A percentile compares a stretch with the other conserved stretches of the same genome.
Evolutionary conservation across 2,797 vertebrate genomes (phyloP).

Genomic region (Alcedo quadribrachys): DNA sequence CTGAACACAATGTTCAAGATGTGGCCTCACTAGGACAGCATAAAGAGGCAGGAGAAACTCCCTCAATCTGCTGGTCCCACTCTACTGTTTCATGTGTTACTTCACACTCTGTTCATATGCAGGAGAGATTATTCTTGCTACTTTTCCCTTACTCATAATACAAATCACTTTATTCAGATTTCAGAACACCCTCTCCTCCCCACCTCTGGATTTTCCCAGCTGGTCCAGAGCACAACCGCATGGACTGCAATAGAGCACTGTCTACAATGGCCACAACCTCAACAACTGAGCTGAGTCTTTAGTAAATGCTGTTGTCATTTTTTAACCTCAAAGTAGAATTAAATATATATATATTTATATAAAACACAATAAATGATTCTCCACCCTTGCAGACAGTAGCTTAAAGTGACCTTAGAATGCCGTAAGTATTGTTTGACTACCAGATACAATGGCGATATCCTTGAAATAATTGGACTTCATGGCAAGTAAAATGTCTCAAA

Average conservation of each 20-base stretch:
- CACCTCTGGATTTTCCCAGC: accelerated
- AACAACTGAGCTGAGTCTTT: neutral
- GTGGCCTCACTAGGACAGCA: neutral
- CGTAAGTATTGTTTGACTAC: neutral
- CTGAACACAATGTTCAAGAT: neutral
- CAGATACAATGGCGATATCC: neutral
- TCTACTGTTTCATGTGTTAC: neutral
- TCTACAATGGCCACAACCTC: neutral
- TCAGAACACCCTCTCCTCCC: neutral
- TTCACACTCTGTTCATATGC: neutral
- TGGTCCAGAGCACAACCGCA: neutral
- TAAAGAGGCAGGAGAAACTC: neutral
- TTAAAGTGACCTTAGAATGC: neutral
- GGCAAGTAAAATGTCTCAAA: neutral
- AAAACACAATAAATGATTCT: neutral
- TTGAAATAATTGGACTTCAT: neutral
- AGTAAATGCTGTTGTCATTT: neutral
- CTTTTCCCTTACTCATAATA: neutral
- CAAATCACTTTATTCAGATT: neutral
- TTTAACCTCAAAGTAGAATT: neutral
- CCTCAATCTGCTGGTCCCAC: neutral
- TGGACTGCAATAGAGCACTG: neutral
- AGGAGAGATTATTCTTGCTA: neutral
- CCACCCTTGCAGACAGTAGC: neutral
- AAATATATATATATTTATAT: no score